Base-by-base conservation (phyloP, 1,140 invertebrate genomes). In the Mactra quadrangularis region DNA sequence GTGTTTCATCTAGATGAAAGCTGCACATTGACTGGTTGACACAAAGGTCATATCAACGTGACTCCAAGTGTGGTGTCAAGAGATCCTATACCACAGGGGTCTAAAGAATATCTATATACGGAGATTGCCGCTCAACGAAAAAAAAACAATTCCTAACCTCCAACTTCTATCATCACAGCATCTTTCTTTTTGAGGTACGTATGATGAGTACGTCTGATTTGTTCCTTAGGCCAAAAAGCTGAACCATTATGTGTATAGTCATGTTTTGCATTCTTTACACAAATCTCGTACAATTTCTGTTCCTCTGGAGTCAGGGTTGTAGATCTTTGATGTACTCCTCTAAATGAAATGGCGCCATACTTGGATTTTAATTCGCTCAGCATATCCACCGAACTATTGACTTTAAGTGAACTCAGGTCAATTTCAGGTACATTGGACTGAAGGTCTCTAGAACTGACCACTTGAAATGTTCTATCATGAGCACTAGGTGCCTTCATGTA, bases 131-230 rank as follows among this genome's bases (percentile, higher is more conserved):
- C n/a, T n/a, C n/a, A n/a, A n/a, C n/a, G n/a, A n/a, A n/a, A n/a
- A n/a, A n/a, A n/a, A n/a, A n/a, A n/a, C n/a, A n/a, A n/a, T n/a
- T n/a, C n/a, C 50, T 45, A 33, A 74, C 79, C 79, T 41, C 79
- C 79, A 50, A 74, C 70, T 53, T 82, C 79, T 3, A 82, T 72
- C 29, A 82, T 19, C 7, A 82, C 79, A 13, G 79, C 79, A 22
- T 38, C 35, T 29, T 82, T 66, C 1, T 29, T 82, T 2, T 41
- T 38, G 2, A 82, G 70, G 47, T 82, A 82, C 0, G n/a, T 38
- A 25, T 82, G 79, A 64, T 82, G 68, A 7, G 57, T 72, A 6
- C 79, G 22, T 41, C 79, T 31, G 7, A 82, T 74, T 0, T 82
- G 55, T 31, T 72, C 53, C 3, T 15, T 31, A 17, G 27, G 17